phyloP scores from a whole-genome alignment of 2,888 invertebrate genomes.

The Chrysolina oricalcia region DNA sequence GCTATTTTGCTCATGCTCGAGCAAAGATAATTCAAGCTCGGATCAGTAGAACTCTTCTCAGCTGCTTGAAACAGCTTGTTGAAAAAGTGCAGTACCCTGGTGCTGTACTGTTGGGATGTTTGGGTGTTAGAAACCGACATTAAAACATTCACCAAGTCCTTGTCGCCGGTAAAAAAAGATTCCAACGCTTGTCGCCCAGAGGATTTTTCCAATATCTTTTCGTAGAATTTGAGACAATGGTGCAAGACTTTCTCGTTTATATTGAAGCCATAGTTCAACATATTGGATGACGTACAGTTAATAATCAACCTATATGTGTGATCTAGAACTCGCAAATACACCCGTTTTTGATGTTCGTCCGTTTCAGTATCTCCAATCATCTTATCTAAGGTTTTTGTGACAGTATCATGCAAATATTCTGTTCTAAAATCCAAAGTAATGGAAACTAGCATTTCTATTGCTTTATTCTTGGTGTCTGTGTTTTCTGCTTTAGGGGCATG shows the following conservation, averaged over 20 bases:
- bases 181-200: slow-evolving; percentile 88
- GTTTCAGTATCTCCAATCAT: slow-evolving; percentile 78
- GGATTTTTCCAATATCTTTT: slow-evolving; percentile 87
- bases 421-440: slow-evolving; percentile 85
- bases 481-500: slow-evolving; percentile 78
- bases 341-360: slow-evolving; percentile 79
- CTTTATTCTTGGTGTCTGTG: slow-evolving; percentile 77
- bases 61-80: slow-evolving; percentile 81
- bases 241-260: slow-evolving; percentile 78
- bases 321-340: slow-evolving; percentile 77
- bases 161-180: slow-evolving; percentile 83
- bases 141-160: slow-evolving; percentile 84
- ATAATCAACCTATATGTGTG: slow-evolving; percentile 81
- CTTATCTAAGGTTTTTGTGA: slow-evolving; percentile 77
- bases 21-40: slow-evolving; percentile 79
- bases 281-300: slow-evolving; percentile 73
- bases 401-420: slow-evolving; percentile 81
- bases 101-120: slow-evolving; percentile 81
- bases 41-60: slow-evolving; percentile 78
- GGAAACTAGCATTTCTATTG: slow-evolving; percentile 82
- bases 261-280: slow-evolving; percentile 57
- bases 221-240: slow-evolving; percentile 88
- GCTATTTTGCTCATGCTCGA: slow-evolving; percentile 80
- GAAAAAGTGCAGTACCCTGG: slow-evolving; percentile 86
- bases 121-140: slow-evolving; percentile 86